Base-by-base conservation (phyloP, 2,113 vertebrate genomes). In the Crotalus viridis region DNA sequence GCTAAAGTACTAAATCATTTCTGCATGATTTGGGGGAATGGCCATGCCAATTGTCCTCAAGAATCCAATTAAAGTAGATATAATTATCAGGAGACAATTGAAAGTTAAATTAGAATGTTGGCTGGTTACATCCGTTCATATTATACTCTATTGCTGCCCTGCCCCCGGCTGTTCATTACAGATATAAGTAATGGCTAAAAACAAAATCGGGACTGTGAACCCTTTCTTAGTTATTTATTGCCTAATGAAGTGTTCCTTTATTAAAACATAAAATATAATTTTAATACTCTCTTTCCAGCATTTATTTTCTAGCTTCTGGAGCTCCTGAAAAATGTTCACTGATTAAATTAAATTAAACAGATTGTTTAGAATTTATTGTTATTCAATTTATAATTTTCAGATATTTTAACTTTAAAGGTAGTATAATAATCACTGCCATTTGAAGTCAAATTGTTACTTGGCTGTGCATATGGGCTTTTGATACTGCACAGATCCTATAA, bases 31-130 rank as follows among this genome's bases (percentile, higher is more conserved):
- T 24, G 22, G 28, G 1, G 43, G 24, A n/a, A 5, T 46, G 12
- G 48, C 48, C 22, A 46, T 64, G 15, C 17, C n/a, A 19, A 21
- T 13, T 95, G 87, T 10, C 69, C 91, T 89, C 90, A 94, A 88
- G 57, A 33, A 95, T 33, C 86, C 3, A 19, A 93, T 46, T 89
- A 74, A 94, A 96, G 94, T 85, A 46, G 92, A 51, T 54, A 85
- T 93, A 61, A 94, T 92, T 95, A 90, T 91, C 94, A 94, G 28
- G 88, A 93, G 91, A 93, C 81, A 92, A 92, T 52, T 94, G 69
- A 95, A 95, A 95, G 89, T 94, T 94, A 94, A 92, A 94, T 94
- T 55, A 64, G 93, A 93, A 93, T 43, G 13, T 15, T 46, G 24
- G 85, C 21, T 10, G 5, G 59, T 90, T 88, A 56, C 48, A 91